Percentiles rank a stretch among this genome's conserved stretches.
Evolutionary conservation across 2,797 vertebrate genomes (phyloP).

Genomic region (Taenioides sp.): DNA sequence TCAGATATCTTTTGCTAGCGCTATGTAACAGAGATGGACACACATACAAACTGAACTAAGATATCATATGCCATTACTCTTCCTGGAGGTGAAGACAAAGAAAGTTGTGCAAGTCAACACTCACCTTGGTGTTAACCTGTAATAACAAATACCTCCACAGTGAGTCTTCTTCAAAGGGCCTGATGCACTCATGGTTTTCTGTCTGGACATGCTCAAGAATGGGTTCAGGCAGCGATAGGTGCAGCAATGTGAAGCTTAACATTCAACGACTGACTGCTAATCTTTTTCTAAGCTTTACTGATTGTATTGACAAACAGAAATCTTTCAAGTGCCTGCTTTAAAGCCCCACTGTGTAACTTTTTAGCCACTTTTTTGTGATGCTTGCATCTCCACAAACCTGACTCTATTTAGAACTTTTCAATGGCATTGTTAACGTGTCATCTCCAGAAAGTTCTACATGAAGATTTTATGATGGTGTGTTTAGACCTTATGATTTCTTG

Average conservation of each 20-base stretch:
- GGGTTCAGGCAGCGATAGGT: conserved; percentile 41
- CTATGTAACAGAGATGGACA: conserved; percentile 16
- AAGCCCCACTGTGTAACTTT: no score
- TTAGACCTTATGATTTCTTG: neutral
- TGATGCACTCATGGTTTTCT: conserved; percentile 42
- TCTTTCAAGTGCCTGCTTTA: neutral
- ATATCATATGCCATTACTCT: conserved; percentile 2
- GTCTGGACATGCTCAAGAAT: conserved; percentile 66
- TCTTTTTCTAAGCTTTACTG: neutral
- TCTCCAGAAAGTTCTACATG: neutral
- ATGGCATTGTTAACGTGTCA: no score
- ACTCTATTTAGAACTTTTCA: no score
- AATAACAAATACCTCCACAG: conserved; percentile 32
- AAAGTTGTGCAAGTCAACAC: conserved; percentile 26
- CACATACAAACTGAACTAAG: conserved; percentile 22
- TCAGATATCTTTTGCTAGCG: conserved; percentile 28
- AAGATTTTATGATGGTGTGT: neutral
- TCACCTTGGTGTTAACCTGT: conserved; percentile 7
- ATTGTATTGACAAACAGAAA: neutral
- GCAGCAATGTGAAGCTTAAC: conserved; percentile 13
- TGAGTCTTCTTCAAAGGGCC: conserved; percentile 22
- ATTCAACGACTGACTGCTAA: neutral
- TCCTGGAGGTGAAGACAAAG: neutral
- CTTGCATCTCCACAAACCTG: no score
- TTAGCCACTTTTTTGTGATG: no score